phyloP scores from a whole-genome alignment of 2,113 vertebrate genomes.

The Phrynosoma blainvillii region DNA sequence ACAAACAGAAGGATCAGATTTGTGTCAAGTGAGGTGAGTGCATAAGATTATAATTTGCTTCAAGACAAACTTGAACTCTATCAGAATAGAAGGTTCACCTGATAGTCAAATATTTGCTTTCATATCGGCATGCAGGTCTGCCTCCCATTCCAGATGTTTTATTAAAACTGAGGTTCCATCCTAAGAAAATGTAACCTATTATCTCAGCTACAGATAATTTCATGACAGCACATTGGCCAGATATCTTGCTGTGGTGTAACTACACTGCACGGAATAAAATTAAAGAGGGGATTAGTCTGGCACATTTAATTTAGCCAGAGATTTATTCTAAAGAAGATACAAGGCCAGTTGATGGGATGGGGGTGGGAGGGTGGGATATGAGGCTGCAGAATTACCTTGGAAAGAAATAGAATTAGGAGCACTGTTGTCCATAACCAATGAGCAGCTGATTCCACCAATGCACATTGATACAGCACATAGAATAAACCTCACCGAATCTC shows the following conservation, averaged over 20 bases:
- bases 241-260: constrained; percentile 19
- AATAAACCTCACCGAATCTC: background rate
- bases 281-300: constrained; percentile 32
- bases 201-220: background rate
- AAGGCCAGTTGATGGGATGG: background rate
- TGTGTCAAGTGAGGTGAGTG: background rate
- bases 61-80: background rate
- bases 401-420: constrained; percentile 13
- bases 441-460: background rate
- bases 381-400: background rate
- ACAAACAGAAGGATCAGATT: background rate
- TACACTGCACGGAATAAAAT: constrained; percentile 21
- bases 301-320: constrained; percentile 29
- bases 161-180: constrained; percentile 8
- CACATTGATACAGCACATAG: background rate
- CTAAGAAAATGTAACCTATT: constrained; percentile 3
- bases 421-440: background rate
- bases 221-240: background rate
- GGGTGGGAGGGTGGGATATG: background rate
- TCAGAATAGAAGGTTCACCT: background rate
- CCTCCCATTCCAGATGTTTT: background rate
- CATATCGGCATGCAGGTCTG: background rate
- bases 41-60: background rate
- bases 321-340: constrained; percentile 23
- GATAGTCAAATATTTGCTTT: background rate